phyloP scores from a whole-genome alignment of 2,113 vertebrate species.

The Emydocephalus ijimae region DNA sequence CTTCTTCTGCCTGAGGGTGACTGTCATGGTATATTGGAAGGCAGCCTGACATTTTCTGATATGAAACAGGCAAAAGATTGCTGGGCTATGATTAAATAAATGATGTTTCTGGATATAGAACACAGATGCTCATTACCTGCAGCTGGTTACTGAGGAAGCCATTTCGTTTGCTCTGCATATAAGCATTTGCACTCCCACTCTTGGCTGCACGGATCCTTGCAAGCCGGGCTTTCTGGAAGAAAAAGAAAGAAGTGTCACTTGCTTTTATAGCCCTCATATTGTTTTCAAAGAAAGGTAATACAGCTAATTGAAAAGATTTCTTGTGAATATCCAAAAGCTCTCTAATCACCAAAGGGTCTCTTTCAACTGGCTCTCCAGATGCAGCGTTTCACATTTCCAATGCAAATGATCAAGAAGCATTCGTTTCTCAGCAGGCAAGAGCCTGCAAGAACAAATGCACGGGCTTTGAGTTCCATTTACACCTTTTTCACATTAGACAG shows the following conservation, averaged over 20 bases:
- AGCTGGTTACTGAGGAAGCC: slow-evolving; percentile 87
- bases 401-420: slow-evolving; percentile 23
- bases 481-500: slow-evolving; percentile 1
- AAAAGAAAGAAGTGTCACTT: slow-evolving; percentile 36
- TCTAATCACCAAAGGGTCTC: slow-evolving; percentile 3
- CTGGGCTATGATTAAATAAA: slow-evolving; percentile 35
- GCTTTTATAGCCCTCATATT: slow-evolving; percentile 18
- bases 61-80: slow-evolving; percentile 13
- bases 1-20: slow-evolving; percentile 28
- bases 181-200: slow-evolving; percentile 91
- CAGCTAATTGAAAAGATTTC: slow-evolving; percentile 34
- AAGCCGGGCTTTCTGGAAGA: slow-evolving; percentile 92
- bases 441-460: slow-evolving; percentile 24
- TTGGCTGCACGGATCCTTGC: slow-evolving; percentile 94
- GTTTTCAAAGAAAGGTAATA: slow-evolving; percentile 40
- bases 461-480: slow-evolving; percentile 12
- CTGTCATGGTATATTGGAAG: background rate
- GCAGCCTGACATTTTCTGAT: slow-evolving; percentile 10
- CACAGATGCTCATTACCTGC: slow-evolving; percentile 76
- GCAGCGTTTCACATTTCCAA: slow-evolving; percentile 25
- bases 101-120: slow-evolving; percentile 22
- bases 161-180: slow-evolving; percentile 97
- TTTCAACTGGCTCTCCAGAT: slow-evolving; percentile 20
- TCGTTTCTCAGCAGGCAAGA: slow-evolving; percentile 32
- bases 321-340: slow-evolving; percentile 17